phyloP scores from a whole-genome alignment of 1,140 invertebrate species.

The Trichonephila clavipes region DNA sequence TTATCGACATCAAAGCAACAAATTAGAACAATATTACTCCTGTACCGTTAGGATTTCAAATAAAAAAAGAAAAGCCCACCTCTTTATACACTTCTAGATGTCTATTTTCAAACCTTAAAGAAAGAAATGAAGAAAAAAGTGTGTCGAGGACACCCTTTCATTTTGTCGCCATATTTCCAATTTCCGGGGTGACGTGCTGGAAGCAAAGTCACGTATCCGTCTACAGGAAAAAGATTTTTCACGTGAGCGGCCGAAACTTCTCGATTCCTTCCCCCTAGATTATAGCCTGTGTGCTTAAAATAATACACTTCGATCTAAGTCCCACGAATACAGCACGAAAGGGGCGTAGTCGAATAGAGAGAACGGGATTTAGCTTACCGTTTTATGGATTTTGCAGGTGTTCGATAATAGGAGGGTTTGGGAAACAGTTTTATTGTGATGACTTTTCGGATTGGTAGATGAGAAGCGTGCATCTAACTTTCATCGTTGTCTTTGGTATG shows the following conservation, averaged over 20 bases:
- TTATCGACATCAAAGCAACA: too few species aligned
- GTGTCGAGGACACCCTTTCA: background rate
- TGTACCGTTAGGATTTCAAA: background rate
- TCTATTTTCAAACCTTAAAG: too few species aligned
- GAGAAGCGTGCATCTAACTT: too few species aligned
- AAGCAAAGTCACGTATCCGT: background rate
- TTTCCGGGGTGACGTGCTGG: background rate
- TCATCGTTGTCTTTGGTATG: too few species aligned
- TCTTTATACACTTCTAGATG: too few species aligned
- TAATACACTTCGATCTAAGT: background rate
- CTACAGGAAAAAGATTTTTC: background rate
- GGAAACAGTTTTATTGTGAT: background rate
- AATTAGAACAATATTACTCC: background rate
- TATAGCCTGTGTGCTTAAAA: conserved; percentile 11
- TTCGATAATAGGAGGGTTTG: background rate
- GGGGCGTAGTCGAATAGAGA: background rate
- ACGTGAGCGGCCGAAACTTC: background rate
- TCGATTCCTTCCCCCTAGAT: background rate
- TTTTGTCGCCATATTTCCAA: conserved; percentile 17
- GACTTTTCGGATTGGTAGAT: background rate
- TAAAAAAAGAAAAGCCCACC: too few species aligned
- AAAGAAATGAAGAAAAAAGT: background rate
- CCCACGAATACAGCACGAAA: background rate
- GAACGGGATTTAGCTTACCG: background rate
- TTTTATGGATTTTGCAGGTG: background rate